Evolutionary conservation across 2,888 invertebrate species (phyloP).

Genomic region (Blastobasis lacticolella): DNA sequence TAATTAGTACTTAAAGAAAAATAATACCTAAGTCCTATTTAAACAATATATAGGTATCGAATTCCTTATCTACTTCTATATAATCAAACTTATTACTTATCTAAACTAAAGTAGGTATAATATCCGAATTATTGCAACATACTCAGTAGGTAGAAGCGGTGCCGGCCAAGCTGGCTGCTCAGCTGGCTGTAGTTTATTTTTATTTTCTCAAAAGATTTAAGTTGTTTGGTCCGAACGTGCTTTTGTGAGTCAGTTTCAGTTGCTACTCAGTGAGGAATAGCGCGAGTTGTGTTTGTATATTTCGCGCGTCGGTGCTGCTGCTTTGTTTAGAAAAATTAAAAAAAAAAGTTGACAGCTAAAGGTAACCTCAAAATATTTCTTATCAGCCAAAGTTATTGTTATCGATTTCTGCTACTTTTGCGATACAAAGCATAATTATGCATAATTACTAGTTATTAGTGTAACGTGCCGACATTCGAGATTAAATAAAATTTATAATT

Average conservation of each 20-base stretch:
- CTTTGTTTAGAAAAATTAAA: constrained; percentile 21
- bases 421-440: constrained; percentile 10
- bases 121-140: too few relatives aligned
- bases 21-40: too few relatives aligned
- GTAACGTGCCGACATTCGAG: constrained; percentile 23
- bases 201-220: too few relatives aligned
- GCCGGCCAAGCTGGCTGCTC: too few relatives aligned
- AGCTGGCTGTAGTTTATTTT: too few relatives aligned
- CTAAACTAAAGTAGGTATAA: too few relatives aligned
- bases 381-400: constrained; percentile 26
- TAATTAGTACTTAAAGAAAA: too few relatives aligned
- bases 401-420: constrained; percentile 22
- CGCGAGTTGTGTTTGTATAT: constrained; percentile 27
- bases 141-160: too few relatives aligned
- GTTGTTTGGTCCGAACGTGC: too few relatives aligned
- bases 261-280: constrained; percentile 29
- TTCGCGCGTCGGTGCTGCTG: constrained; percentile 15
- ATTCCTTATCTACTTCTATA: too few relatives aligned
- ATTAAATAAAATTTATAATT: constrained; percentile 26
- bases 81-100: too few relatives aligned
- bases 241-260: constrained; percentile 18
- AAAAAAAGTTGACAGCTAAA: constrained; percentile 47
- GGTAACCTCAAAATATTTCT: constrained; percentile 30
- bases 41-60: too few relatives aligned
- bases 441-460: constrained; percentile 14